Base-by-base conservation (phyloP, 1,140 invertebrate genomes). In the Lineus longissimus region DNA sequence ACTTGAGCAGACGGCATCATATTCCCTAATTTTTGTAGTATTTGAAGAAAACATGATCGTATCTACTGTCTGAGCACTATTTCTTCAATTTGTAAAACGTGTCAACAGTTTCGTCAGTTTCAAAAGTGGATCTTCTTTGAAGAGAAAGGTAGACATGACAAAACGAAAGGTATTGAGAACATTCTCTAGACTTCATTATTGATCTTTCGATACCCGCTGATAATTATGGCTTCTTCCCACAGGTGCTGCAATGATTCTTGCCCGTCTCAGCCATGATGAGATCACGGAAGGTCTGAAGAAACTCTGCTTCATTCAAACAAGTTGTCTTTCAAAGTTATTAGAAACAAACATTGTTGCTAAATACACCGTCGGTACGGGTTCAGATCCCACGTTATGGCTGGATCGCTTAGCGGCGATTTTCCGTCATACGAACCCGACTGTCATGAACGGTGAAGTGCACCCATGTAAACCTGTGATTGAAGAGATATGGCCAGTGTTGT, bases 371-470 rank as follows among this genome's bases (percentile, higher is more conserved):
- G 19, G 47, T n/a, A 23, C 47, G 9, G 9, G n/a, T 7, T 6
- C 47, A 40, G 94, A 97, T 85, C 94, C 95, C n/a, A 88, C 88
- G 23, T 83, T 93, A 63, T 98, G 94, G 93, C 82, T 99, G 43
- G 95, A 98, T 84, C 85, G 95, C 71, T 83, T 98, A 62, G 88
- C 94, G 22, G 89, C 92, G 47, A 87, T 98, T 65, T 95, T 97
- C 81, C 78, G 84, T 72, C 79, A 91, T 80, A 87, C 89, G 43
- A 88, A 87, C 79, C 86, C 87, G 43, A 82, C 82, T 67, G 81
- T 88, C 19, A 82, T 85, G 65, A 78, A 84, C 73, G 86, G 84
- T 54, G 84, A 86, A 68, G 69, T 83, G 40, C 92, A 95, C 85
- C 93, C 93, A 17, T 95, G 91, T 80, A 86, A 90, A 80, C 84